Conservation (phyloP, 2,797 vertebrate species). For the Peromyscus nudipes region DNA sequence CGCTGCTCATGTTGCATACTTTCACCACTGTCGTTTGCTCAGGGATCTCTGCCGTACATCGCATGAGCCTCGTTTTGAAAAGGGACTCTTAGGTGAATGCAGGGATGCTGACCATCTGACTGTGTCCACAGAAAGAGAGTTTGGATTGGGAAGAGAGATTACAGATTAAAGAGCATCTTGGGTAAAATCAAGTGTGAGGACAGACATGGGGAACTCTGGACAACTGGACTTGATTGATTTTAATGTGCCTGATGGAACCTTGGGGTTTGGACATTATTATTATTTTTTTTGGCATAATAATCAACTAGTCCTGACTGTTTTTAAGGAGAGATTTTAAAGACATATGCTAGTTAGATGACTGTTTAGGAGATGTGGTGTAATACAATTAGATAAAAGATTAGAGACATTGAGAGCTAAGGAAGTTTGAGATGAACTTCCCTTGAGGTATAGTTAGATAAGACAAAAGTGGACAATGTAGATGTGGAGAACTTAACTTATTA, state of each 20-base stretch:
- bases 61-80: not conserved
- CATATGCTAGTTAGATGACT: not conserved
- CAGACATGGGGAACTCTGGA: not conserved
- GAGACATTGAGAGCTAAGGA: not conserved
- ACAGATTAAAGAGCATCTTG: not conserved
- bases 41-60: not conserved
- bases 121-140: not conserved
- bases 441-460: not conserved
- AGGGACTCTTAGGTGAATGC: not conserved
- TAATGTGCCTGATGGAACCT: not conserved
- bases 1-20: conserved; percentile 4
- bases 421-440: not conserved
- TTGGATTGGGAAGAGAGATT: not conserved
- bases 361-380: not conserved
- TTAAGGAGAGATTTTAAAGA: conserved; percentile 25
- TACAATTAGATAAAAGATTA: conserved; percentile 2
- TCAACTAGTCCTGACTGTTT: not conserved
- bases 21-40: conserved; percentile 20
- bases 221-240: not conserved
- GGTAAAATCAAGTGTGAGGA: not conserved
- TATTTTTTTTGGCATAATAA: conserved; percentile 10
- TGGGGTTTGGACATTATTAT: not conserved
- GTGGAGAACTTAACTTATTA: not conserved
- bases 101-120: not conserved
- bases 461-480: not conserved